Evolutionary conservation across 1,140 invertebrate genomes (phyloP).

Genomic region (Eriocheir sinensis): DNA sequence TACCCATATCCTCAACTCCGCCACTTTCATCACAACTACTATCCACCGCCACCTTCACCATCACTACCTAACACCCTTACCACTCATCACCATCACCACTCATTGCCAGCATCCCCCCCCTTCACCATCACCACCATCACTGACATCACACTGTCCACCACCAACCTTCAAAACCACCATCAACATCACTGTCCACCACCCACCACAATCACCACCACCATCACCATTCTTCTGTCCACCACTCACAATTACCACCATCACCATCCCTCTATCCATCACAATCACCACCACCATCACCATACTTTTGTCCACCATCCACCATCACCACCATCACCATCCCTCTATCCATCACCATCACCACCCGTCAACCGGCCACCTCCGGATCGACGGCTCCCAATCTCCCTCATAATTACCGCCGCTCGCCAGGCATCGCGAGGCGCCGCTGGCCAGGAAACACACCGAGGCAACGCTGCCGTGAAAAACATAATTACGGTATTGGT

Average conservation of each 20-base stretch:
- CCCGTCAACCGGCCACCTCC: too few species aligned
- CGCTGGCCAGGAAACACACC: background rate
- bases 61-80: background rate
- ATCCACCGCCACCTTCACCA: too few species aligned
- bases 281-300: background rate
- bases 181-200: too few species aligned
- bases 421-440: background rate
- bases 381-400: background rate
- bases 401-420: background rate
- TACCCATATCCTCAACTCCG: too few species aligned
- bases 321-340: background rate
- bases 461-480: slow-evolving; percentile 32
- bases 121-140: background rate
- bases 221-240: background rate
- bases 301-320: background rate
- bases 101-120: background rate
- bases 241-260: background rate
- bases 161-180: background rate
- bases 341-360: background rate
- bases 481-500: slow-evolving; percentile 33
- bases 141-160: background rate
- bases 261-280: background rate
- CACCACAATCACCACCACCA: background rate
- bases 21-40: too few species aligned
- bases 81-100: background rate